Conservation (phyloP, 2,113 vertebrate species). For the Nycticryphes semicollaris region DNA sequence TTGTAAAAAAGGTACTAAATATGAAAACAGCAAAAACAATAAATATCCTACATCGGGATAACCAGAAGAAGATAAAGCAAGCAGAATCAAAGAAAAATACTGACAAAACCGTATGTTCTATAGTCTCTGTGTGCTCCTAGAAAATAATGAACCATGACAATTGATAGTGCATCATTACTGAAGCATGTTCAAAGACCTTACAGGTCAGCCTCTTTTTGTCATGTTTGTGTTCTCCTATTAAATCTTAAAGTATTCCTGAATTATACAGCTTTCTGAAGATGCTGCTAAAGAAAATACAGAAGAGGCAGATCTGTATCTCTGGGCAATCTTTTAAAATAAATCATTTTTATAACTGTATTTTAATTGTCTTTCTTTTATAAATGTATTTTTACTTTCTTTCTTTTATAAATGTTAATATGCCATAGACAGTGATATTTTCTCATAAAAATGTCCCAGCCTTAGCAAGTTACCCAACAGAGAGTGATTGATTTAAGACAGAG, state of each 20-base stretch:
- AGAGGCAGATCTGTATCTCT: not conserved
- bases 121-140: not conserved
- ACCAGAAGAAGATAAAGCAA: not conserved
- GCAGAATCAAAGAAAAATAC: not conserved
- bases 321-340: not conserved
- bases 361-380: not conserved
- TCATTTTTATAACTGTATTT: not conserved
- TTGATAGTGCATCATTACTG: not conserved
- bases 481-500: not conserved
- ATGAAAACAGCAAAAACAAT: not conserved
- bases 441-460: not conserved
- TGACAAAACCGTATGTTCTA: not conserved
- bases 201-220: not conserved
- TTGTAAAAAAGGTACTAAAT: not conserved
- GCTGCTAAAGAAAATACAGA: not conserved
- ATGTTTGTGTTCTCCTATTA: not conserved
- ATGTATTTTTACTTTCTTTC: not conserved
- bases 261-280: not conserved
- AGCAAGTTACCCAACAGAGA: not conserved
- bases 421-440: not conserved
- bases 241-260: not conserved
- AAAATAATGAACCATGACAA: not conserved
- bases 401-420: not conserved
- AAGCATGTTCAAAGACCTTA: not conserved
- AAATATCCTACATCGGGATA: not conserved